Base-by-base conservation (phyloP, 2,888 invertebrate species). In the Microctonus hyperodae region DNA sequence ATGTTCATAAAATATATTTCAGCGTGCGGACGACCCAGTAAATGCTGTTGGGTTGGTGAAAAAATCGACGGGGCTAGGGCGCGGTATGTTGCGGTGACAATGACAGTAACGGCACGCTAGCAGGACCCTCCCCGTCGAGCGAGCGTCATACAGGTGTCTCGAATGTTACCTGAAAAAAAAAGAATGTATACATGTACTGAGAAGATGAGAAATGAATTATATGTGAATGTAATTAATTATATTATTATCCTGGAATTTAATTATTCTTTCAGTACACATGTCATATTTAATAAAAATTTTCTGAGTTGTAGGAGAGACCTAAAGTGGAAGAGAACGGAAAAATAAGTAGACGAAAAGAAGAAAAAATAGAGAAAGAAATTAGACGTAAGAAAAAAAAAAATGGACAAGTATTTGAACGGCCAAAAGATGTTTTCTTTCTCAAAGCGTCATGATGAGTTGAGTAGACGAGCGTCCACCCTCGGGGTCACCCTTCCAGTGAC, bases 121-220 rank as follows among this genome's bases (percentile, higher is more conserved):
- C 80, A 70, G 80, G 78, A 73, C 80, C 81, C 72, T 81, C 80
- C 80, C 79, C 82, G 80, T 80, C 78, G 72, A 78, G 78, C 78
- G 79, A 81, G 70, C 80, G 82, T 82, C 82, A 82, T 81, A 82
- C 82, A 20, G 82, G 81, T 67, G 82, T 81, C 71, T 82, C 82
- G 69, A 82, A 82, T n/a, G 81, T 82, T 65, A 82, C 82, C 78
- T 82, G 72, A 0, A 13, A 40, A 44, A n/a, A 62, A 28, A 64
- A 23, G 10, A 31, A 40, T 13, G 40, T 51, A n/a, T 51, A 28
- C 37, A 13, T 33, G 44, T 58, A 35, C 11, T 20, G n/a, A n/a
- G n/a, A 56, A 60, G 37, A 31, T 31, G 28, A 22, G 11, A n/a
- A 53, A 40, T 53, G 20, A 20, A 44, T 16, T n/a, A 7, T 4